These are phyloP conservation scores for Phacellophora camtschatica DNA, from an alignment of 30 jellyfish, hydroid and myxozoan species.

Conservation along the genomic window DNA sequence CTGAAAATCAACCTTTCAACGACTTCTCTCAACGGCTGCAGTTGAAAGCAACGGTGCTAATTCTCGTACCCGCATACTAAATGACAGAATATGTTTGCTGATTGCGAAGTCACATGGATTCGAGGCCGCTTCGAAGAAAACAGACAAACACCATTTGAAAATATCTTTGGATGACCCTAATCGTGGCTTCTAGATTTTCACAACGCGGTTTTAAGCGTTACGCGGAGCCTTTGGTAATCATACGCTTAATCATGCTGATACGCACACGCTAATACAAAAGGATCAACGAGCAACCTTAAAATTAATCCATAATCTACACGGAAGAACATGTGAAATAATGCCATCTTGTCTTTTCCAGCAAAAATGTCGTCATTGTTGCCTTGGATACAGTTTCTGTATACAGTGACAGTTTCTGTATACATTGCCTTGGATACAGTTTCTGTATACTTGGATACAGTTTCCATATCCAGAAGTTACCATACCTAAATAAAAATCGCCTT, in stretches of 20 bases:
- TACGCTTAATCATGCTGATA: neutral
- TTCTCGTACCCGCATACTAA: neutral
- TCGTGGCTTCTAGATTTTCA: slow-evolving; percentile 8
- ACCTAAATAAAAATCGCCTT: too few relatives aligned
- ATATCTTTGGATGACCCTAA: slow-evolving; percentile 5
- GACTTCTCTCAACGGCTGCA: slow-evolving; percentile 23
- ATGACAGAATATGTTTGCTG: neutral
- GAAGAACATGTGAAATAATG: neutral
- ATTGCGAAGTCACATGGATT: neutral
- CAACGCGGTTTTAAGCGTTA: neutral
- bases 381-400: too few relatives aligned
- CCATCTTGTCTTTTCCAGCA: too few relatives aligned
- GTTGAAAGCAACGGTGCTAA: slow-evolving; percentile 38
- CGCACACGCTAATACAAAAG: slow-evolving; percentile 4
- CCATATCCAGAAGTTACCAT: too few relatives aligned
- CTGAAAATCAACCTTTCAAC: too few relatives aligned
- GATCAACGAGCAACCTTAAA: neutral
- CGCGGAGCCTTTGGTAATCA: slow-evolving; percentile 38
- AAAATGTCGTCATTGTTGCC: too few relatives aligned
- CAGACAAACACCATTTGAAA: slow-evolving; percentile 3
- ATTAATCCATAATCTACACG: slow-evolving; percentile 14
- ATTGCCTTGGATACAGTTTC: too few relatives aligned
- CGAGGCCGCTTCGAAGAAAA: slow-evolving; percentile 12
- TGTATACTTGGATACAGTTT: too few relatives aligned
- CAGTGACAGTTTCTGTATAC: too few relatives aligned